These are phyloP conservation scores for Steinernema hermaphroditum DNA, from an alignment of 2,888 invertebrate genomes.

Conservation along the genomic window DNA sequence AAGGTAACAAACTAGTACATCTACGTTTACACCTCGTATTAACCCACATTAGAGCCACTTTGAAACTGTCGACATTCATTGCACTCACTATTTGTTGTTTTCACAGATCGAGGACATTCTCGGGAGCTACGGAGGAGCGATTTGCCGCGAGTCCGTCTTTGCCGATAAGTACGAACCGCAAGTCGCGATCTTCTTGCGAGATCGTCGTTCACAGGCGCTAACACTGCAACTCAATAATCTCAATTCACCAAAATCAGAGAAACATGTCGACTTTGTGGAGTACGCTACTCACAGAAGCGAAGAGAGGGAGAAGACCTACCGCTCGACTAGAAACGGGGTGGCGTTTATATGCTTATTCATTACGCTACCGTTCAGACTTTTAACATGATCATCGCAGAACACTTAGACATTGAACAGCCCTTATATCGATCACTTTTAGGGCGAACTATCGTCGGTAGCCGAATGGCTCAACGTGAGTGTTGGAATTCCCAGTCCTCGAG, in stretches of 20 bases:
- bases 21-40: not conserved
- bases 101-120: conserved; percentile 56
- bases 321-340: conserved; percentile 29
- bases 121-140: conserved; percentile 51
- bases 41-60: conserved; percentile 34
- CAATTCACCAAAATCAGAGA: conserved; percentile 18
- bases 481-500: conserved; percentile 36
- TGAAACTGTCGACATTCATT: too few relatives aligned
- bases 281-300: not conserved
- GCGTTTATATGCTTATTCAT: not conserved
- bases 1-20: conserved; percentile 27
- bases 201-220: conserved; percentile 51
- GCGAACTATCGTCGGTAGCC: conserved; percentile 31
- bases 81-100: conserved; percentile 36
- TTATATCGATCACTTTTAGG: not conserved
- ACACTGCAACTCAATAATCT: conserved; percentile 43
- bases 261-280: conserved; percentile 11
- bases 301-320: conserved; percentile 17
- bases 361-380: not conserved
- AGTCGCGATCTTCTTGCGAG: conserved; percentile 52
- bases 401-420: not conserved
- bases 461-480: conserved; percentile 36
- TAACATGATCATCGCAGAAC: not conserved
- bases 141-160: conserved; percentile 59
- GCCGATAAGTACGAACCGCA: conserved; percentile 47